Evolutionary conservation across 2,888 invertebrate genomes (phyloP).

Genomic region (Apotomis capreana): DNA sequence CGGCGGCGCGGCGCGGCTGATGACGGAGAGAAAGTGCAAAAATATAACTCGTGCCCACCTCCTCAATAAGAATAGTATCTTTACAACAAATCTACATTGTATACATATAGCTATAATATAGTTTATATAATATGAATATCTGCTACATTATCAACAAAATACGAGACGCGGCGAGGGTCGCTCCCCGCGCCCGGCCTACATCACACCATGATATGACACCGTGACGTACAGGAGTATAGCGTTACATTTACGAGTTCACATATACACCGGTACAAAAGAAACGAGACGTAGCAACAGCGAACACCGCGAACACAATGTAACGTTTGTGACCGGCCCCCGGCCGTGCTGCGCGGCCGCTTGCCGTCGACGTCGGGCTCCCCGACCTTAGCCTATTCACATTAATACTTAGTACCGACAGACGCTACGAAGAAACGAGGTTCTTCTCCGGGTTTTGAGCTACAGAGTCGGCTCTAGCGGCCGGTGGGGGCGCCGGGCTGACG

Average conservation of each 20-base stretch:
- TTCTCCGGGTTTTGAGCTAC: slow-evolving; percentile 22
- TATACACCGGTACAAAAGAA: slow-evolving; percentile 43
- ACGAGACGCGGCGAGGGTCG: slow-evolving; percentile 46
- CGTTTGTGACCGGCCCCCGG: slow-evolving; percentile 23
- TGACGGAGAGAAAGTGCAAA: slow-evolving; percentile 62
- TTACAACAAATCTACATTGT: slow-evolving; percentile 58
- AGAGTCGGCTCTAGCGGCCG: slow-evolving; percentile 6
- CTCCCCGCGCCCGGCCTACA: slow-evolving; percentile 48
- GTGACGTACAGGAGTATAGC: slow-evolving; percentile 56
- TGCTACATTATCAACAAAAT: slow-evolving; percentile 64
- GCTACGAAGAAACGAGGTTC: slow-evolving; percentile 29
- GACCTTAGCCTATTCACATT: slow-evolving; percentile 30
- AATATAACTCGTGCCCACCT: slow-evolving; percentile 60
- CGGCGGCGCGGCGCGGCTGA: slow-evolving; percentile 28
- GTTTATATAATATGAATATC: slow-evolving; percentile 53
- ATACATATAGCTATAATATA: slow-evolving; percentile 63
- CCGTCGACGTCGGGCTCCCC: background rate
- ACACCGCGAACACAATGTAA: slow-evolving; percentile 44
- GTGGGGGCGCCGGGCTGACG: slow-evolving; percentile 45
- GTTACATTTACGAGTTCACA: slow-evolving; percentile 43
- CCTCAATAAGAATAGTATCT: slow-evolving; percentile 44
- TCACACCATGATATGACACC: slow-evolving; percentile 78
- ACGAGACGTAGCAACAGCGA: slow-evolving; percentile 46
- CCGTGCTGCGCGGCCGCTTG: slow-evolving; percentile 24
- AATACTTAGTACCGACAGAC: slow-evolving; percentile 35